Conservation (phyloP, 2,888 invertebrate genomes). For the Melinaea menophilus region DNA sequence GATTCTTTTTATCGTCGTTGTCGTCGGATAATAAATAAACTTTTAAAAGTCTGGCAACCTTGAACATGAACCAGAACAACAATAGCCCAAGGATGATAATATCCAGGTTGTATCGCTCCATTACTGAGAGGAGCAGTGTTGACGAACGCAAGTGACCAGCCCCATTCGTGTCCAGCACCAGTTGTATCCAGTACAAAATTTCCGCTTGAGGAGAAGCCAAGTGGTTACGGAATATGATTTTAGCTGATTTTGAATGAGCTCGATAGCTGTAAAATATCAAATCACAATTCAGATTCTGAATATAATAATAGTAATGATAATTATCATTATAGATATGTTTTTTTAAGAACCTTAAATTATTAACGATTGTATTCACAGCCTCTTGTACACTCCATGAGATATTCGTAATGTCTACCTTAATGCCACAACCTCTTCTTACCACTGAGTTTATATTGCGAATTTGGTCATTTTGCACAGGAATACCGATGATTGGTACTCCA, state of each 20-base stretch:
- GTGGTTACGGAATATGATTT: conserved; percentile 37
- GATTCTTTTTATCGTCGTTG: conserved; percentile 10
- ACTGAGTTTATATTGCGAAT: conserved; percentile 41
- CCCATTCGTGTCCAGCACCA: conserved; percentile 41
- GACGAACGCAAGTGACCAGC: conserved; percentile 46
- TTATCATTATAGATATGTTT: background rate
- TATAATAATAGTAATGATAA: background rate
- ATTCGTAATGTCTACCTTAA: conserved; percentile 40
- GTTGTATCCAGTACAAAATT: conserved; percentile 45
- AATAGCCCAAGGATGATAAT: conserved; percentile 36
- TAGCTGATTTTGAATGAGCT: conserved; percentile 38
- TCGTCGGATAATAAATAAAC: conserved; percentile 12
- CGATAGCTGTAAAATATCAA: conserved; percentile 38
- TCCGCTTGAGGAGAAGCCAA: conserved; percentile 39
- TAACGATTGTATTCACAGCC: conserved; percentile 43
- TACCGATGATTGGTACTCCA: conserved; percentile 49
- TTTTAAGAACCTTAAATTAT: conserved; percentile 41
- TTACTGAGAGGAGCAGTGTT: conserved; percentile 36
- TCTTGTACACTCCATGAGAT: conserved; percentile 41
- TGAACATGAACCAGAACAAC: conserved; percentile 49
- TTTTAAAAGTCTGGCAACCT: conserved; percentile 37
- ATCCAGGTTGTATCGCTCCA: conserved; percentile 46
- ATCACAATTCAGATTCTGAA: background rate
- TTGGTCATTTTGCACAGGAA: conserved; percentile 50
- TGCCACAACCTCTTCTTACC: conserved; percentile 38